Evolutionary conservation across 1,140 invertebrate species (phyloP), one percentile per base, ranked within the genome.

Genomic region (Apis cerana): DNA sequence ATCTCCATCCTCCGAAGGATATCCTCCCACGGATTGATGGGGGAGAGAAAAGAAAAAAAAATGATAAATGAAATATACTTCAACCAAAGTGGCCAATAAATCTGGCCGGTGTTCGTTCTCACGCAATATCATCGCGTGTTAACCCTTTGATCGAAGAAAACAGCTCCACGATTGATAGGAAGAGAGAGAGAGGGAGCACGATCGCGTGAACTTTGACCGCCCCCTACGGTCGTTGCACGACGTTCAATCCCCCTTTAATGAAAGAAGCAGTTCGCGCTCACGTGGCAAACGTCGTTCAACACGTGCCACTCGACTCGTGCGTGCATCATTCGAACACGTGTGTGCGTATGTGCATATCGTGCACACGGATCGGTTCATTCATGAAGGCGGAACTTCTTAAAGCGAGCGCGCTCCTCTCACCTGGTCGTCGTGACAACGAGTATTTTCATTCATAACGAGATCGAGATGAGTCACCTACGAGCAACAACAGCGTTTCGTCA

Each of bases 371-470:
- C 72, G 87, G 8, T 82, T 88, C 87, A 88, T 88, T 88, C 86
- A 88, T 85, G 64, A 88, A 65, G 70, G 62, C 59, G 48, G 50
- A 81, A 52, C 72, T 88, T 88, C 75, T 64, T 58, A 69, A 78
- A 68, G 67, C 68, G 74, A 17, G 17, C 5, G 82, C 71, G 61
- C 82, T 67, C 68, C 79, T 82, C 78, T 86, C 79, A 77, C 83
- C 83, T 85, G 83, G 79, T 85, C 52, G 67, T n/a, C 78, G 65
- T 77, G 69, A 65, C 82, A 58, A 88, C 83, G 75, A 62, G 62
- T 82, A 82, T 88, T 85, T 88, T 88, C 87, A 88, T 88, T 88
- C 83, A 88, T 82, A 74, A 17, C 56, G 33, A 43, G 0, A 2
- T 3, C 33, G 33, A 43, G 33, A 0, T 7, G 33, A 43, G 4